phyloP scores from a whole-genome alignment of 2,888 invertebrate species.

The Aromia moschata region DNA sequence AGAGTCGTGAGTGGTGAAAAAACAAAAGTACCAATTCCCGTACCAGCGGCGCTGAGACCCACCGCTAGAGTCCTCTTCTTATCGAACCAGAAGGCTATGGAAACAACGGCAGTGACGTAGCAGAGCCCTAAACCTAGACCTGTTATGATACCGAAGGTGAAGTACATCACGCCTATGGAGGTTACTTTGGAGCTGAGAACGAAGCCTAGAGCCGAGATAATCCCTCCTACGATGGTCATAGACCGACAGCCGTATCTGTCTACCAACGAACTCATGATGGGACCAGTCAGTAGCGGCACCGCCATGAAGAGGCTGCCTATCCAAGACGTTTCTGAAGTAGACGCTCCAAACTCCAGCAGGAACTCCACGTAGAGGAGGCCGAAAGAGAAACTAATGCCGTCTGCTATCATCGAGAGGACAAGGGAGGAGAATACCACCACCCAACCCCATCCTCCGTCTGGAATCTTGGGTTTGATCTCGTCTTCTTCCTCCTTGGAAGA shows the following conservation, averaged over 20 bases:
- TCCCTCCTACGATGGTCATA: conserved; percentile 70
- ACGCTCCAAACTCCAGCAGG: conserved; percentile 83
- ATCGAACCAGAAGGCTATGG: conserved; percentile 93
- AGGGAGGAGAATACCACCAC: conserved; percentile 87
- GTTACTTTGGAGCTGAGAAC: conserved; percentile 76
- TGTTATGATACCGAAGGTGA: conserved; percentile 86
- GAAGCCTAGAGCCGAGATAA: conserved; percentile 80
- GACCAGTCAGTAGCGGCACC: conserved; percentile 81
- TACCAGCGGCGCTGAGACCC: conserved; percentile 87
- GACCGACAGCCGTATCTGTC: conserved; percentile 77
- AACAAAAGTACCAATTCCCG: conserved; percentile 88
- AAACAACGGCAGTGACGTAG: conserved; percentile 90
- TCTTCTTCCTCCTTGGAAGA: conserved; percentile 28
- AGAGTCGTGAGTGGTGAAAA: conserved; percentile 87
- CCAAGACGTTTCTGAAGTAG: conserved; percentile 83
- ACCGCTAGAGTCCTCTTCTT: conserved; percentile 87
- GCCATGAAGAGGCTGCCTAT: conserved; percentile 53
- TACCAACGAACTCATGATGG: conserved; percentile 81
- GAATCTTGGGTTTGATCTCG: conserved; percentile 72
- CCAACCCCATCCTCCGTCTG: conserved; percentile 92
- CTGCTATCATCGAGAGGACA: conserved; percentile 87
- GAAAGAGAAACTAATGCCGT: conserved; percentile 93
- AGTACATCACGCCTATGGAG: conserved; percentile 80
- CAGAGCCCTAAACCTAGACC: conserved; percentile 86
- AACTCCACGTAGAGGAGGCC: conserved; percentile 87